Evolutionary conservation across 2,797 vertebrate species (phyloP).

Genomic region (Parauchenoglanis ngamensis): DNA sequence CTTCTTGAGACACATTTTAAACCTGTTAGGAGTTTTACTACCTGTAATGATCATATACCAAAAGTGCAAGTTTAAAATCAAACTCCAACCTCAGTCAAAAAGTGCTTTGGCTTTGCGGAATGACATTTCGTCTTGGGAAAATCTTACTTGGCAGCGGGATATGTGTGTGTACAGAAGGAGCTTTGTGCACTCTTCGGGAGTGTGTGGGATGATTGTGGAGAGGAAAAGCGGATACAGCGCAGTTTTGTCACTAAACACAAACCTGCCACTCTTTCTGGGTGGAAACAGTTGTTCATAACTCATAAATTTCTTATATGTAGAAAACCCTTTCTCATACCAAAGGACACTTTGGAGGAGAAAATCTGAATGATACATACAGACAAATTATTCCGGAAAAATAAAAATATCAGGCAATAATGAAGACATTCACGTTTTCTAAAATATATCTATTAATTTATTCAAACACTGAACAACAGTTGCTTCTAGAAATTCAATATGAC

Average conservation of each 20-base stretch:
- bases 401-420: neutral
- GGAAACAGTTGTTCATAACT: conserved; percentile 7
- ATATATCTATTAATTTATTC: neutral
- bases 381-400: neutral
- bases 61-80: conserved; percentile 41
- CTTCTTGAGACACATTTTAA: no score
- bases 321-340: neutral
- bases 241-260: conserved; percentile 33
- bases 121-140: conserved; percentile 47
- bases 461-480: neutral
- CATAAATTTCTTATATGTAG: no score
- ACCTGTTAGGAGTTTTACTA: conserved; percentile 23
- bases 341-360: neutral
- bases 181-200: conserved; percentile 49
- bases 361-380: neutral
- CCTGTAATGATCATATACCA: conserved; percentile 6
- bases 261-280: conserved; percentile 32
- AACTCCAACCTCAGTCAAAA: conserved; percentile 1
- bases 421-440: neutral
- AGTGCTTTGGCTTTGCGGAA: conserved; percentile 33
- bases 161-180: conserved; percentile 43
- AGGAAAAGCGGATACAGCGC: neutral
- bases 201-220: conserved; percentile 14
- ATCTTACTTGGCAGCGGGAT: conserved; percentile 44
- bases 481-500: neutral